Evolutionary conservation across 2,113 vertebrate genomes (phyloP).

Genomic region (Miniopterus natalensis): DNA sequence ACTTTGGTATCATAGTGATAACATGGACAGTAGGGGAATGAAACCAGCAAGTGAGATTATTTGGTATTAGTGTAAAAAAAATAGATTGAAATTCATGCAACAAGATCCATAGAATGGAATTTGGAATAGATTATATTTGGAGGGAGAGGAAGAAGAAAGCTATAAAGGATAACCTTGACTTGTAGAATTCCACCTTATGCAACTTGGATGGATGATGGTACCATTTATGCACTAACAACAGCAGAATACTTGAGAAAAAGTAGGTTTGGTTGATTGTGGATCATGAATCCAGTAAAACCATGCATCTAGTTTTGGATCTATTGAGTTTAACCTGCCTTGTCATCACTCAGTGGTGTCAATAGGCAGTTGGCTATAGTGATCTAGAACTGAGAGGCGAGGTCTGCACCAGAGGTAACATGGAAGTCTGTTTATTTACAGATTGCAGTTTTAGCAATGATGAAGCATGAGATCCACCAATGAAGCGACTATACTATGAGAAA

Average conservation of each 20-base stretch:
- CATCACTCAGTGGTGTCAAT: background rate
- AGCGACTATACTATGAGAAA: background rate
- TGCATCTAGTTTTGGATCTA: background rate
- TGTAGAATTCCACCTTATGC: background rate
- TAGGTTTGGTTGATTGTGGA: background rate
- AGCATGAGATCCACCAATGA: background rate
- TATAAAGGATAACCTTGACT: background rate
- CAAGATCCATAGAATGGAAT: background rate
- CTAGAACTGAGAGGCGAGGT: background rate
- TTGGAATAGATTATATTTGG: slow-evolving; percentile 2
- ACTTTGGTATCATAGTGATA: background rate
- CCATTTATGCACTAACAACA: background rate
- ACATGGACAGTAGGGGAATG: background rate
- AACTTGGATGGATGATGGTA: background rate
- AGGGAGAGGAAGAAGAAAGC: background rate
- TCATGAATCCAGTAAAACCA: background rate
- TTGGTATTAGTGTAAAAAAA: slow-evolving; percentile 4
- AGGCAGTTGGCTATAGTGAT: background rate
- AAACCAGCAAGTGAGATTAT: slow-evolving; percentile 11
- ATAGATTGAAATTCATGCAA: background rate
- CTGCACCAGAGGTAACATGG: background rate
- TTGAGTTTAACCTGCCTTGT: slow-evolving; percentile 8
- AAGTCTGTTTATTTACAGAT: slow-evolving; percentile 20
- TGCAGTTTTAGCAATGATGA: background rate
- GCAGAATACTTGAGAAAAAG: background rate